A percentile compares a stretch with the other conserved stretches of the same genome.
Evolutionary conservation across 92 coral and sea anemone genomes (phyloP).

Genomic region (Phenganax marumi): DNA sequence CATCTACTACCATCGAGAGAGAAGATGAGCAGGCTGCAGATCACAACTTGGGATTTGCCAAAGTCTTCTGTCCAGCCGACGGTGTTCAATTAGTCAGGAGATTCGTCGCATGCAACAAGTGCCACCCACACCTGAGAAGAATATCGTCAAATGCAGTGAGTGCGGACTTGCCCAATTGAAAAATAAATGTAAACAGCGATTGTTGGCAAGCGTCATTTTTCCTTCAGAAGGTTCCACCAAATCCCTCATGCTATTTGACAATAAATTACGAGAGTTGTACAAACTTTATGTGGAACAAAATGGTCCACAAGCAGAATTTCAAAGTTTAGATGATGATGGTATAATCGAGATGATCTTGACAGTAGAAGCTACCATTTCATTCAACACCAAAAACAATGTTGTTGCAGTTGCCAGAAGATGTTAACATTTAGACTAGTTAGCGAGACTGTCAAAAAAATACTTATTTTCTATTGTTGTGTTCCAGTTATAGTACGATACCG

Average conservation of each 20-base stretch:
- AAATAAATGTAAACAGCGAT: not conserved
- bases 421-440: not conserved
- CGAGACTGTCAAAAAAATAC: not conserved
- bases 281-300: constrained; percentile 16
- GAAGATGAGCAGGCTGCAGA: not conserved
- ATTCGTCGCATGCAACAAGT: constrained; percentile 5
- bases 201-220: not conserved
- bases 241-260: constrained; percentile 9
- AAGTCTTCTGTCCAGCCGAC: constrained; percentile 5
- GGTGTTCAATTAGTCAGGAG: not conserved
- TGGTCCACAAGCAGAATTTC: not conserved
- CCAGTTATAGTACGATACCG: constrained; percentile 2
- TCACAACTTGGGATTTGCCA: not conserved
- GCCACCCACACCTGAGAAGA: not conserved
- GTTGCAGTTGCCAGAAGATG: not conserved
- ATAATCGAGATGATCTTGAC: constrained; percentile 11
- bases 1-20: not conserved
- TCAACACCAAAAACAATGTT: constrained; percentile 7
- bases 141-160: not conserved
- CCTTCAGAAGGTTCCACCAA: not conserved
- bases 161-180: not conserved
- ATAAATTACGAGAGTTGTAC: not conserved
- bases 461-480: constrained; percentile 1
- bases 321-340: not conserved
- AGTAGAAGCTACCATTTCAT: not conserved